Percentiles rank a stretch among this genome's conserved stretches.
Conservation (phyloP, 2,113 vertebrate species). For the Semnopithecus entellus region DNA sequence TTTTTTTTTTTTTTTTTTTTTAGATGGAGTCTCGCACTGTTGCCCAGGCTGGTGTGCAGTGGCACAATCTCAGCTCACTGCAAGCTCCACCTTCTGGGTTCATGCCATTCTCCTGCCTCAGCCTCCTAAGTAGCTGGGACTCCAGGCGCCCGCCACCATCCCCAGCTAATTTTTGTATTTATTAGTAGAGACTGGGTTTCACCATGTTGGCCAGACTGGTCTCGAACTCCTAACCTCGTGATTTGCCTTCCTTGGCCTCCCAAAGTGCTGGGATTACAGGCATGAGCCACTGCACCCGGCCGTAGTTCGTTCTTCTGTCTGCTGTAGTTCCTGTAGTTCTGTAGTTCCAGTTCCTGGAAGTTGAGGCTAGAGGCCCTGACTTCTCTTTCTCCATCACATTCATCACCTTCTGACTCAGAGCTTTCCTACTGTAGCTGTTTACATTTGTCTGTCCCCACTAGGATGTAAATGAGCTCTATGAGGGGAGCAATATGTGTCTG, state of each 20-base stretch:
- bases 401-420: background rate
- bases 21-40: no score
- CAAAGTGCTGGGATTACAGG: no score
- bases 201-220: background rate
- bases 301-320: background rate
- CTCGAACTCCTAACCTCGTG: background rate
- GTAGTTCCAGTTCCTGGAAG: background rate
- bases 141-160: background rate
- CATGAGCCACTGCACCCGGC: no score
- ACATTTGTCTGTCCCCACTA: background rate
- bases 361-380: no score
- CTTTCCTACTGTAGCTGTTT: background rate
- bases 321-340: background rate
- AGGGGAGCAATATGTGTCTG: background rate
- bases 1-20: no score
- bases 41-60: no score
- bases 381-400: background rate
- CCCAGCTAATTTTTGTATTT: background rate
- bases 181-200: background rate
- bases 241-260: background rate
- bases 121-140: background rate
- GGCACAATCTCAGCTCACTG: no score
- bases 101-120: background rate
- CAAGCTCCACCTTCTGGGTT: background rate
- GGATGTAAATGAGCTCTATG: background rate